Conservation (phyloP, 2,113 vertebrate genomes). For the Xenopus laevis region DNA sequence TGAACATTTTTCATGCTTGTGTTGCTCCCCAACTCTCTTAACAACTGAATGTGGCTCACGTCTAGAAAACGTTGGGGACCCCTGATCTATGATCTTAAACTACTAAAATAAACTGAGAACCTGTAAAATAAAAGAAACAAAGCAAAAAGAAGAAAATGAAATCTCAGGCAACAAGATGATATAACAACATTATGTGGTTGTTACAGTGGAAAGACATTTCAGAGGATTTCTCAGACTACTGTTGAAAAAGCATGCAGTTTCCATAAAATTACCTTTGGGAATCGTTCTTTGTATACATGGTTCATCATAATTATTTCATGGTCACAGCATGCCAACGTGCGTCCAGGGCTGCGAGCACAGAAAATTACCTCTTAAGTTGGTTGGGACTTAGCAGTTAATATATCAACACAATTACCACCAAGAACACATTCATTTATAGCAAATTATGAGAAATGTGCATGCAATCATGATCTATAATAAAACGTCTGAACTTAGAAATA, state of each 20-base stretch:
- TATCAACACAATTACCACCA: constrained; percentile 18
- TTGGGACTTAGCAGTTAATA: constrained; percentile 8
- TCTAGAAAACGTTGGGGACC: too few species aligned
- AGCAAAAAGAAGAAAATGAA: not conserved
- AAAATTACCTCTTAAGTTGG: constrained; percentile 55
- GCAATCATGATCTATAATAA: too few species aligned
- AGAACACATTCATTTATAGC: not conserved
- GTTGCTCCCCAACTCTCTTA: too few species aligned
- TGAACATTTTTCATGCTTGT: too few species aligned
- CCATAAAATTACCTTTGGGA: constrained; percentile 83
- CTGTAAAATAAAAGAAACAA: not conserved
- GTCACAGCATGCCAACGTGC: constrained; percentile 91
- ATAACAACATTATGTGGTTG: not conserved
- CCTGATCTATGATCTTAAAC: too few species aligned
- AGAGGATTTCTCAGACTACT: not conserved
- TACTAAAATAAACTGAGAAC: not conserved
- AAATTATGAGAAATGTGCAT: not conserved
- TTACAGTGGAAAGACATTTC: not conserved
- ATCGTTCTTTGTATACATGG: constrained; percentile 98
- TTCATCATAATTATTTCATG: constrained; percentile 99
- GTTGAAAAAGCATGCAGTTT: not conserved
- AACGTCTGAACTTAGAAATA: too few species aligned
- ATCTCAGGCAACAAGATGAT: not conserved
- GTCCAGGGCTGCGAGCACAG: constrained; percentile 81
- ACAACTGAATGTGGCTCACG: too few species aligned